Percentiles rank a stretch among this genome's conserved stretches.
Conservation (phyloP, 2,797 vertebrate species). For the Halcyon smyrnensis region DNA sequence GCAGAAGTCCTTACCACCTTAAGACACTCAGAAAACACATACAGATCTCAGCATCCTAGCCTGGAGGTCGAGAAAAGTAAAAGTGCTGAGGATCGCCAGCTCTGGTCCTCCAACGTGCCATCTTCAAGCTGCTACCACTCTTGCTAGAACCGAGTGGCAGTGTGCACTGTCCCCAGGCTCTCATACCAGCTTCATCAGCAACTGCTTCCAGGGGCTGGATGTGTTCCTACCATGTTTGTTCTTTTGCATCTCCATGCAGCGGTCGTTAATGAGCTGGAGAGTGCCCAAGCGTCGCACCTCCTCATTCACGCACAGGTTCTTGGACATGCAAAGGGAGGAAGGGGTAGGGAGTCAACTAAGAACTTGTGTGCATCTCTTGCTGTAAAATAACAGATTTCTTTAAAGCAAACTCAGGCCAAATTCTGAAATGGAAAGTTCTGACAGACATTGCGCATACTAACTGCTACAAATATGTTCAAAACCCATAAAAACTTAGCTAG, state of each 20-base stretch:
- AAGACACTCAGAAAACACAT: neutral
- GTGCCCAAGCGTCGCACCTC: slow-evolving; percentile 86
- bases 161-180: neutral
- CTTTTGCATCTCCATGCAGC: slow-evolving; percentile 95
- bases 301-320: slow-evolving; percentile 95
- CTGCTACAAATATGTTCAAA: neutral
- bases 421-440: neutral
- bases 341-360: neutral
- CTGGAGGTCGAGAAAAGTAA: neutral
- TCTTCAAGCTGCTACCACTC: neutral
- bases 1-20: neutral
- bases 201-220: neutral
- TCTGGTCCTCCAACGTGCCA: neutral
- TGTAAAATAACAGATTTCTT: neutral
- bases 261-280: slow-evolving; percentile 92
- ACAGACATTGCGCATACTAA: neutral
- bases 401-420: neutral
- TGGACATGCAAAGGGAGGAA: neutral
- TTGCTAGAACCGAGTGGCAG: neutral
- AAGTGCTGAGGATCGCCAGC: neutral
- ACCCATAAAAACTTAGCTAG: neutral
- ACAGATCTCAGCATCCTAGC: neutral
- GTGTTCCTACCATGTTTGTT: slow-evolving; percentile 85
- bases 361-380: neutral
- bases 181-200: neutral